A percentile compares a stretch with the other conserved stretches of the same genome.
phyloP scores from a whole-genome alignment of 2,888 invertebrate genomes.

The Hedya salicella region DNA sequence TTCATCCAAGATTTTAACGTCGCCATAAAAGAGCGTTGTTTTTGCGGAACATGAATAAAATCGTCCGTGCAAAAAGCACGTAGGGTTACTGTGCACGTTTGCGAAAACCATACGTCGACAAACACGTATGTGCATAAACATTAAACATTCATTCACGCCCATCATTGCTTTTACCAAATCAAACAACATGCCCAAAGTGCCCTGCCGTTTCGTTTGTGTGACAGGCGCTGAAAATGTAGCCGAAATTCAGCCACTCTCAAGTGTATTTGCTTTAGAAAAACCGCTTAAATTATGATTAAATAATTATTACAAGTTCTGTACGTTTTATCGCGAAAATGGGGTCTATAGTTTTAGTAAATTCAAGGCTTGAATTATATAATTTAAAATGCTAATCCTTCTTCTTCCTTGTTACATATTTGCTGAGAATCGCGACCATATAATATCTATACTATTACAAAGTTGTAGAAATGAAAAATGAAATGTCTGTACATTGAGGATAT shows the following conservation, averaged over 20 bases:
- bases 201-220: constrained; percentile 52
- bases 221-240: constrained; percentile 42
- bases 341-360: too few species aligned
- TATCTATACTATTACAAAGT: too few species aligned
- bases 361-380: too few species aligned
- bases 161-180: constrained; percentile 56
- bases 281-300: background rate
- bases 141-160: constrained; percentile 40
- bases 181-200: constrained; percentile 58
- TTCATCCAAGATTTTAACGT: constrained; percentile 5
- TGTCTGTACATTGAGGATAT: too few species aligned
- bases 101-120: constrained; percentile 6
- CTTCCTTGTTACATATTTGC: too few species aligned
- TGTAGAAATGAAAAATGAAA: too few species aligned
- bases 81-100: constrained; percentile 30
- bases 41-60: constrained; percentile 27
- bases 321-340: too few species aligned
- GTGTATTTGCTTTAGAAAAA: constrained; percentile 19
- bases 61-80: constrained; percentile 26
- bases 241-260: constrained; percentile 17
- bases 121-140: constrained; percentile 40
- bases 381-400: too few species aligned
- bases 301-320: background rate
- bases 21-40: constrained; percentile 30
- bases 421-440: too few species aligned